phyloP scores from a whole-genome alignment of 92 coral and sea anemone genomes.

The Bergia sp. region DNA sequence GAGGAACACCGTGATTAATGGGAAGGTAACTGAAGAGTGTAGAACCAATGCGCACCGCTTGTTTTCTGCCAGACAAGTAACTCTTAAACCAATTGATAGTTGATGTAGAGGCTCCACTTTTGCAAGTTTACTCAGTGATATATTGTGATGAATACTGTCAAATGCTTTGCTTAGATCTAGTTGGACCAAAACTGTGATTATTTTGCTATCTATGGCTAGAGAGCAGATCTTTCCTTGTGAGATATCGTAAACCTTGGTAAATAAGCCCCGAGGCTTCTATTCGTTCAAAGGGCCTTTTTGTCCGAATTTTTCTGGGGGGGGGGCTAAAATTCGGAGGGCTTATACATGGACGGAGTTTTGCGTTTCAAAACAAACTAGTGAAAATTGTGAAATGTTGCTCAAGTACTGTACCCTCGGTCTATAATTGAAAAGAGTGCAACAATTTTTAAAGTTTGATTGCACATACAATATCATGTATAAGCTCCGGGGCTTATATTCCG shows the following conservation, averaged over 20 bases:
- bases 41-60: constrained; percentile 2
- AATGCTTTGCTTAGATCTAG: not conserved
- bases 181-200: not conserved
- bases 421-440: no score
- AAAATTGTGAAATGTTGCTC: no score
- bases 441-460: no score
- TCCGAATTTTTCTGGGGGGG: no score
- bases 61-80: not conserved
- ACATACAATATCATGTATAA: no score
- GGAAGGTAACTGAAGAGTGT: not conserved
- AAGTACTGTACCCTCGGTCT: no score
- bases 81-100: not conserved
- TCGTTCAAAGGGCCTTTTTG: no score
- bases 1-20: not conserved
- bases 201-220: not conserved
- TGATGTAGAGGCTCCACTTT: not conserved
- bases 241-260: no score
- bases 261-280: not conserved
- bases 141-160: not conserved
- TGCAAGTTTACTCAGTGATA: not conserved
- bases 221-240: not conserved
- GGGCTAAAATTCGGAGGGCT: no score
- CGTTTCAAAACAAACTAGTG: no score
- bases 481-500: no score
- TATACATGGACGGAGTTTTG: no score